Conservation (phyloP, 2,888 invertebrate genomes). For the Diarsia mendica region DNA sequence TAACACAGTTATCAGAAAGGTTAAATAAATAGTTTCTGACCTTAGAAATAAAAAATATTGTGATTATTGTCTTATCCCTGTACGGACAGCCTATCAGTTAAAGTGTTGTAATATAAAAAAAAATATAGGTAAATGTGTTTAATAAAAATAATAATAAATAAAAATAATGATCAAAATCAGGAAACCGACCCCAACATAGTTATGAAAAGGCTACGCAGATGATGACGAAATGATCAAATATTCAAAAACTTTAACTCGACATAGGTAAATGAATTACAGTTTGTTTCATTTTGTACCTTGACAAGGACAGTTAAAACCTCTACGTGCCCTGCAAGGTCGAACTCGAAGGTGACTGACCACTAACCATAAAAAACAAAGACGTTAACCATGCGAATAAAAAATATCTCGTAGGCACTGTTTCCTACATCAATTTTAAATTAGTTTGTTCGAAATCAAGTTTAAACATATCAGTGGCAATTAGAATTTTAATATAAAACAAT, state of each 20-base stretch:
- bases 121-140: no score
- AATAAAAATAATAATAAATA: no score
- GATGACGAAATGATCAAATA: not conserved
- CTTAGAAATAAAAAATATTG: not conserved
- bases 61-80: not conserved
- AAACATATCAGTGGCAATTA: not conserved
- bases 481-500: not conserved
- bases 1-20: slow-evolving; percentile 31
- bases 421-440: not conserved
- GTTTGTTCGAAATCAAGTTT: not conserved
- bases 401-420: not conserved
- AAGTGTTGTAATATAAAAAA: no score
- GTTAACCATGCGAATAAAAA: slow-evolving; percentile 2
- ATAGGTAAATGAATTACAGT: no score
- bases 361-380: slow-evolving; percentile 9
- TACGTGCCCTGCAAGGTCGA: slow-evolving; percentile 14
- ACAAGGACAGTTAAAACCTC: not conserved
- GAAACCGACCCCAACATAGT: not conserved
- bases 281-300: not conserved
- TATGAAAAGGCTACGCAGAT: not conserved
- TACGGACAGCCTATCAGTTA: not conserved
- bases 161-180: no score
- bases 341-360: slow-evolving; percentile 14
- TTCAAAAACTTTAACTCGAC: not conserved
- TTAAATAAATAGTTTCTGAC: slow-evolving; percentile 18